These are phyloP conservation scores for Plutomurus gul DNA, from an alignment of 1,140 invertebrate genomes.

Conservation along the genomic window DNA sequence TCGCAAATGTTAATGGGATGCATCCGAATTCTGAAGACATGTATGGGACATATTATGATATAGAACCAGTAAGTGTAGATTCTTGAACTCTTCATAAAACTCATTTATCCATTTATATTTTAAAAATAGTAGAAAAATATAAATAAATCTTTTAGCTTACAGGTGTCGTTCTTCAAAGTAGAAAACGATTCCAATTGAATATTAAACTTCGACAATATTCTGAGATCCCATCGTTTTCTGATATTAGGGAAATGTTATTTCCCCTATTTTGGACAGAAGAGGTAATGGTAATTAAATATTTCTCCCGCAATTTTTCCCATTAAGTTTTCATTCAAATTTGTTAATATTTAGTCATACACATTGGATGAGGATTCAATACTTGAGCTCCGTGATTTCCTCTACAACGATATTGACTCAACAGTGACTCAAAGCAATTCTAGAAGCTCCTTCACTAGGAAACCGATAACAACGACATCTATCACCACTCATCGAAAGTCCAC, in stretches of 20 bases:
- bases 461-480: not conserved
- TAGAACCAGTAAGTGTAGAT: not conserved
- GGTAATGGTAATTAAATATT: no score
- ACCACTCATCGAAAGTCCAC: no score
- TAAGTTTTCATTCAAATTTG: not conserved
- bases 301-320: no score
- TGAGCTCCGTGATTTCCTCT: not conserved
- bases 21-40: not conserved
- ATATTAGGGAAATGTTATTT: not conserved
- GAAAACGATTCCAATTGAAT: not conserved
- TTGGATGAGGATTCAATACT: not conserved
- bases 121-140: no score
- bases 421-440: not conserved
- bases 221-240: not conserved
- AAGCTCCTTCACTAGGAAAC: not conserved
- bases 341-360: not conserved
- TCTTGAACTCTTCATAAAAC: no score
- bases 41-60: not conserved
- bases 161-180: not conserved
- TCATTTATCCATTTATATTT: no score
- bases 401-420: not conserved
- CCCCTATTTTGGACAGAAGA: not conserved
- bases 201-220: not conserved
- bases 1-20: not conserved
- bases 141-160: no score